These are phyloP conservation scores for Antigone vipio DNA, from an alignment of 2,113 vertebrate species.

Conservation along the genomic window DNA sequence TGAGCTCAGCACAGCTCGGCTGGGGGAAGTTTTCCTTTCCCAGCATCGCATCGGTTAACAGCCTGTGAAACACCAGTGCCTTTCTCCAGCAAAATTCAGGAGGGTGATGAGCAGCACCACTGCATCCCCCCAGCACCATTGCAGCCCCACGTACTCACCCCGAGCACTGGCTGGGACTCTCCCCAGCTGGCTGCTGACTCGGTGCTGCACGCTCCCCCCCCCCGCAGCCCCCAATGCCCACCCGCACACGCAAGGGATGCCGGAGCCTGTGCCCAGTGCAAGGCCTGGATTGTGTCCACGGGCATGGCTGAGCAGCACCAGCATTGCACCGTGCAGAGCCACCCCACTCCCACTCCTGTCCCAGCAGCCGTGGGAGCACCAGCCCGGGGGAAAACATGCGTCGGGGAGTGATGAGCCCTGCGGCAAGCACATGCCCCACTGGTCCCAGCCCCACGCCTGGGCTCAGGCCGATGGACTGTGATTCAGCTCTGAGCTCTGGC, in stretches of 20 bases:
- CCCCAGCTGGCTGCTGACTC: rapidly evolving
- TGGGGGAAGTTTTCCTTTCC: background rate
- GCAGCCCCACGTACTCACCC: rapidly evolving
- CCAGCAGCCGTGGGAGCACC: background rate
- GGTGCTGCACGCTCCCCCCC: background rate
- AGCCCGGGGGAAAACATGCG: rapidly evolving
- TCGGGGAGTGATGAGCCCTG: rapidly evolving
- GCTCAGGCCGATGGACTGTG: background rate
- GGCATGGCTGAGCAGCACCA: rapidly evolving
- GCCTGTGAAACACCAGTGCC: background rate
- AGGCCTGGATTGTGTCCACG: background rate
- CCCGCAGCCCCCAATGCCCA: background rate
- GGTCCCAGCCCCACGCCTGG: background rate
- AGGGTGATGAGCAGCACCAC: background rate
- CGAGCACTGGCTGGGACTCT: background rate
- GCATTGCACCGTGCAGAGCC: background rate
- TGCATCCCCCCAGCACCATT: rapidly evolving
- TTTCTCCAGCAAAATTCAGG: background rate
- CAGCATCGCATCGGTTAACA: background rate
- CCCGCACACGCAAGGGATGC: rapidly evolving
- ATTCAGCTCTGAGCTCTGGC: background rate
- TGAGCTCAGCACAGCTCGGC: background rate
- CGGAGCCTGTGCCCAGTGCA: rapidly evolving
- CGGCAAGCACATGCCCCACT: rapidly evolving
- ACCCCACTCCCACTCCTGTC: background rate